phyloP scores from a whole-genome alignment of 1,140 invertebrate species.

The Pseudomyrmex dendroicus region DNA sequence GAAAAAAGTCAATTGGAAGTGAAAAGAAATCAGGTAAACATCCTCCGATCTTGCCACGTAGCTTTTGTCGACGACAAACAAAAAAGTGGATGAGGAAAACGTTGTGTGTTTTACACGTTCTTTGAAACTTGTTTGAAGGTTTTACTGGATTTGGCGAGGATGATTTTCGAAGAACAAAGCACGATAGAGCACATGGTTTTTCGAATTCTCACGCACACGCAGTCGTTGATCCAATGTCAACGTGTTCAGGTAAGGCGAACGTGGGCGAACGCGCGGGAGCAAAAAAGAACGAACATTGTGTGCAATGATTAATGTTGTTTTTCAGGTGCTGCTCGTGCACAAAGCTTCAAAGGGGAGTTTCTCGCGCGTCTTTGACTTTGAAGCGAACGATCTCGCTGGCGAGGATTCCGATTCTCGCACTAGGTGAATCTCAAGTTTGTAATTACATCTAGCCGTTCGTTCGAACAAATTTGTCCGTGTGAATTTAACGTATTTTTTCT shows the following conservation, averaged over 20 bases:
- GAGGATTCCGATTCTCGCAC: constrained; percentile 92
- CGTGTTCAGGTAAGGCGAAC: constrained; percentile 90
- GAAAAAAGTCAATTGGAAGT: constrained; percentile 97
- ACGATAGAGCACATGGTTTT: constrained; percentile 98
- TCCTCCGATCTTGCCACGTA: not conserved
- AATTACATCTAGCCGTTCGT: constrained; percentile 68
- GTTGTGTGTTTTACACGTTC: not conserved
- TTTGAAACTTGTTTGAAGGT: constrained; percentile 86
- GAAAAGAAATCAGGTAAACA: constrained; percentile 94
- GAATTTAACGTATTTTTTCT: constrained; percentile 48
- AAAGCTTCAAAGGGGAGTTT: constrained; percentile 95
- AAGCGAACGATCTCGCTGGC: constrained; percentile 91
- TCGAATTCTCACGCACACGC: constrained; percentile 97
- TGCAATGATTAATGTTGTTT: not conserved
- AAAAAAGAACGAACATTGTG: not conserved
- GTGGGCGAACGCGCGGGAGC: not conserved
- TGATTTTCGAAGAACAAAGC: constrained; percentile 99
- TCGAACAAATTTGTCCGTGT: constrained; percentile 45
- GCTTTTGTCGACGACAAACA: not conserved
- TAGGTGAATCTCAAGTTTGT: constrained; percentile 85
- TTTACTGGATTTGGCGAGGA: constrained; percentile 95
- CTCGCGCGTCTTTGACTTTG: constrained; percentile 96
- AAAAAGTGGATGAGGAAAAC: not conserved
- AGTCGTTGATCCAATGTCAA: constrained; percentile 97
- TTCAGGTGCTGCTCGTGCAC: constrained; percentile 93